Evolutionary conservation across 1,140 invertebrate genomes (phyloP).

Genomic region (Caerostris darwini): DNA sequence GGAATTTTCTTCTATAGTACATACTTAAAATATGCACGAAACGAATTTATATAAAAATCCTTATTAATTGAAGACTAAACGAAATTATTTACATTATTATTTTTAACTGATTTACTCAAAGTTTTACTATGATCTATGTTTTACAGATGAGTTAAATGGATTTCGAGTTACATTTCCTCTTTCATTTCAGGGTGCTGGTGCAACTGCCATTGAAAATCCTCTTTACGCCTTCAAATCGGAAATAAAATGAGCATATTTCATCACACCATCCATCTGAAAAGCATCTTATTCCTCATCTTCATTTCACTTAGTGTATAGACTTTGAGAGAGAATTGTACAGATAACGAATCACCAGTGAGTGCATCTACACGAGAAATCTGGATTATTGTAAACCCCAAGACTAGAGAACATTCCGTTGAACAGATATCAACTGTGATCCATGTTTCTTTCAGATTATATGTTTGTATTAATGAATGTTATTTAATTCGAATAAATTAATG

Average conservation of each 20-base stretch:
- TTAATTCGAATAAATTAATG: background rate
- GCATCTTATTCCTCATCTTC: background rate
- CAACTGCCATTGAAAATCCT: constrained; percentile 76
- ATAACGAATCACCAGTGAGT: background rate
- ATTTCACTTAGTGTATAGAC: background rate
- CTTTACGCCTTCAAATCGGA: constrained; percentile 74
- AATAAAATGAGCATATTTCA: constrained; percentile 52
- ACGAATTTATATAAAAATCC: too few relatives aligned
- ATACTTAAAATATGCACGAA: too few relatives aligned
- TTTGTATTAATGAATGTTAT: background rate
- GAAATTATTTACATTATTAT: too few relatives aligned
- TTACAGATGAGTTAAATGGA: too few relatives aligned
- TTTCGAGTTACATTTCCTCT: background rate
- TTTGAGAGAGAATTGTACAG: background rate
- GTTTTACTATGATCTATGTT: too few relatives aligned
- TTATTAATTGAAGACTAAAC: too few relatives aligned
- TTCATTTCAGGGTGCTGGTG: constrained; percentile 41
- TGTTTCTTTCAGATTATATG: background rate
- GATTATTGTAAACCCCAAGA: background rate
- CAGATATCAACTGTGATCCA: background rate
- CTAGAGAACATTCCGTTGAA: background rate
- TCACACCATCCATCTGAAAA: background rate
- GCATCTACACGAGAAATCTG: background rate
- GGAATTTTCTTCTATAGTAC: too few relatives aligned
- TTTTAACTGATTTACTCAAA: too few relatives aligned